Evolutionary conservation across 2,113 vertebrate species (phyloP).

Genomic region (Nyctibius bracteatus): DNA sequence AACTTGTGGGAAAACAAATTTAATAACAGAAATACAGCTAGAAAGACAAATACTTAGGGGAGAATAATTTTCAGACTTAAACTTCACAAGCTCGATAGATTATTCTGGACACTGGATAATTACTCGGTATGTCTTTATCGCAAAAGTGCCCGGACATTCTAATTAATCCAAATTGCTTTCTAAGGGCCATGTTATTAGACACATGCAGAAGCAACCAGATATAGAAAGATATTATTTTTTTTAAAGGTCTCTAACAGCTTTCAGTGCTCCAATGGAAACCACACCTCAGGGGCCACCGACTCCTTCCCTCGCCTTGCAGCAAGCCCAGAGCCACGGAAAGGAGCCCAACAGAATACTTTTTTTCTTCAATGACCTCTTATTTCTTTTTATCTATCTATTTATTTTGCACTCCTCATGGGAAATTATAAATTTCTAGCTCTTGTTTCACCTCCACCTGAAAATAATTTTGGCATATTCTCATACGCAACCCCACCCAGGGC

Average conservation of each 20-base stretch:
- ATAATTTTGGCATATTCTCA: background rate
- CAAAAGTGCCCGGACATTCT: constrained; percentile 53
- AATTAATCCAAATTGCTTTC: constrained; percentile 68
- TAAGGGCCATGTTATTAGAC: constrained; percentile 47
- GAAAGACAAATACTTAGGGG: constrained; percentile 56
- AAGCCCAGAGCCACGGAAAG: background rate
- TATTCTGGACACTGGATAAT: constrained; percentile 61
- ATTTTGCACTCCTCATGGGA: background rate
- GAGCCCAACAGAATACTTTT: background rate
- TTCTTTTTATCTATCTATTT: background rate
- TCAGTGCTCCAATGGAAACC: background rate
- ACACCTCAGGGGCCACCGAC: background rate
- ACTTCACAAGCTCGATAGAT: constrained; percentile 45
- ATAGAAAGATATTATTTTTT: background rate
- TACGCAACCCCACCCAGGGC: background rate
- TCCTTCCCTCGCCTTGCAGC: background rate
- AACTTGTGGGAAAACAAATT: constrained; percentile 58
- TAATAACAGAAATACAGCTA: constrained; percentile 57
- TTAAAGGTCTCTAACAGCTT: background rate
- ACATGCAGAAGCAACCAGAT: constrained; percentile 12
- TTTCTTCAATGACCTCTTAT: background rate
- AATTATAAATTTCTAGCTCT: background rate
- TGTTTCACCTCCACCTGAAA: background rate
- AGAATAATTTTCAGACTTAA: constrained; percentile 63
- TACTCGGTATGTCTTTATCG: constrained; percentile 45